A percentile compares a stretch with the other conserved stretches of the same genome.
Evolutionary conservation across 2,888 invertebrate genomes (phyloP).

Genomic region (Thumatha senex): DNA sequence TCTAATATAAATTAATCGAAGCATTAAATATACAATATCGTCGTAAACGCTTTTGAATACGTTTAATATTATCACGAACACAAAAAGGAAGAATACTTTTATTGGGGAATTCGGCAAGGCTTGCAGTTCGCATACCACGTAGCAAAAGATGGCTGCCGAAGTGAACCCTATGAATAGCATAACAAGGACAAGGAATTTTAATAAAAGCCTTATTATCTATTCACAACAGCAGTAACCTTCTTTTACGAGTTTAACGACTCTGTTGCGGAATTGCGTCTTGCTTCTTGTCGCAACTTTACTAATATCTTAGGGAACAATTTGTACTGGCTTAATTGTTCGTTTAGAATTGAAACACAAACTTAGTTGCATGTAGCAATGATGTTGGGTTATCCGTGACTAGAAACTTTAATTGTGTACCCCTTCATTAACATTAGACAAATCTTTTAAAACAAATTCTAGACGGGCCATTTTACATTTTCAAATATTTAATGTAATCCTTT

Average conservation of each 20-base stretch:
- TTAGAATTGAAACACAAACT: slow-evolving; percentile 45
- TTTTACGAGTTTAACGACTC: slow-evolving; percentile 71
- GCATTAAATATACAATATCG: not conserved
- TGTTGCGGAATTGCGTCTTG: slow-evolving; percentile 55
- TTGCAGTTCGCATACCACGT: slow-evolving; percentile 62
- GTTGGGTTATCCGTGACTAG: slow-evolving; percentile 16
- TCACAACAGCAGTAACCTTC: slow-evolving; percentile 73
- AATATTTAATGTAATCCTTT: too few species aligned
- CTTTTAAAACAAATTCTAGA: too few species aligned
- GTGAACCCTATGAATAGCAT: slow-evolving; percentile 60
- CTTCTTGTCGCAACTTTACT: slow-evolving; percentile 60
- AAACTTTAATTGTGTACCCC: slow-evolving; percentile 9
- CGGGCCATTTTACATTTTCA: too few species aligned
- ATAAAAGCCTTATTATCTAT: slow-evolving; percentile 81
- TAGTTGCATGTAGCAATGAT: slow-evolving; percentile 26
- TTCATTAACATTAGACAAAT: not conserved
- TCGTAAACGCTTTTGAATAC: slow-evolving; percentile 23
- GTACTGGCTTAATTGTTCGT: slow-evolving; percentile 55
- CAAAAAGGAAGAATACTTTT: slow-evolving; percentile 52
- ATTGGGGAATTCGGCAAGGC: slow-evolving; percentile 53
- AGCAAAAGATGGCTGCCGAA: slow-evolving; percentile 63
- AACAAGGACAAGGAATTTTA: slow-evolving; percentile 80
- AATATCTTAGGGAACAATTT: slow-evolving; percentile 62
- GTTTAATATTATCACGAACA: slow-evolving; percentile 49
- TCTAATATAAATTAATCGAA: not conserved